Evolutionary conservation across 2,797 vertebrate species (phyloP), one percentile per base, ranked within the genome.

Genomic region (Paratrypauchen microcephalus): DNA sequence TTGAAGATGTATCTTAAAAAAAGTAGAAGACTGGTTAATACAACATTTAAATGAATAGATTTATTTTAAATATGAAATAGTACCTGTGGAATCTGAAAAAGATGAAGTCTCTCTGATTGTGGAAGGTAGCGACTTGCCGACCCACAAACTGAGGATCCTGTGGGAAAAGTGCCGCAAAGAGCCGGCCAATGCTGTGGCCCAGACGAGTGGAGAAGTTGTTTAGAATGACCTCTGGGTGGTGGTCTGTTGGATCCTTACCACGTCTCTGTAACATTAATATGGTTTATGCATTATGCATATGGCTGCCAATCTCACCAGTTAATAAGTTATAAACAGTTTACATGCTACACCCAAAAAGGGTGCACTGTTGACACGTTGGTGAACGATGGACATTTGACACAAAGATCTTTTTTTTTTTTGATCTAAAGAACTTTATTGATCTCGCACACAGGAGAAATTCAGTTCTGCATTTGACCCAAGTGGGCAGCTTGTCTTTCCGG

Each of bases 51-150:
- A 47, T 24, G 3, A 19, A n/a, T 11, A n/a, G 1, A 32, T 36
- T 1, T 19, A 11, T 9, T n/a, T 32, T 1, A 32, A 36, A 60
- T 21, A 19, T 41, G 0, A 47, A 64, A 36, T 24, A 36, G 90
- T 74, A 99, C 98, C 98, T 96, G 89, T 99, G 98, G 87, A 97
- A 99, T 90, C 98, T 92, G 88, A 99, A 99, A 75, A 99, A 99
- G 76, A 99, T 90, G 80, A 97, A 99, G 87, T 99, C 98, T 76
- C 98, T 92, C 78, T 99, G 98, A 89, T 99, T 99, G 87, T 99
- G 98, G 84, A 99, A 99, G 5, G 98, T 99, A 54, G 96, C 97
- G 7, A 99, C 97, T 79, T 99, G 98, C 76, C 97, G 95, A 69
- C 98, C 97, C 41, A 94, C 83, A 84, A 99, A 99, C 61, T 98